Conservation (phyloP, 1,140 invertebrate species). For the Micrasema minimum region DNA sequence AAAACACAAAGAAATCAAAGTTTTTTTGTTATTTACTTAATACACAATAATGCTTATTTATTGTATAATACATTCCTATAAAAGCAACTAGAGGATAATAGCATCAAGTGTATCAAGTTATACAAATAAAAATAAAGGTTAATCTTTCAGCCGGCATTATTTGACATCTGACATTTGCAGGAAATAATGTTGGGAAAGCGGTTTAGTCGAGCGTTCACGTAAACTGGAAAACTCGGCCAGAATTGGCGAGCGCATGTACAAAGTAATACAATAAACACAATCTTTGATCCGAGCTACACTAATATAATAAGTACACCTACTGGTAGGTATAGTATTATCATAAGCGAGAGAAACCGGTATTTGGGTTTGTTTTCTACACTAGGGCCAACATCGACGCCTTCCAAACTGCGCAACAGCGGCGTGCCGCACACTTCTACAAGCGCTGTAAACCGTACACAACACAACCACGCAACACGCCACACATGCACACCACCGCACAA, state of each 20-base stretch:
- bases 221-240: neutral
- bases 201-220: neutral
- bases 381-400: constrained; percentile 10
- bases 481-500: constrained; percentile 5
- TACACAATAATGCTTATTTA: too few species aligned
- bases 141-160: neutral
- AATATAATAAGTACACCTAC: neutral
- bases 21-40: too few species aligned
- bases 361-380: constrained; percentile 33
- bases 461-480: constrained; percentile 7
- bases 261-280: neutral
- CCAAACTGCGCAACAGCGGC: constrained; percentile 24
- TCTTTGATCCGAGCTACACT: constrained; percentile 1
- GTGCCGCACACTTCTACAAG: too few species aligned
- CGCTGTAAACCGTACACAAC: neutral
- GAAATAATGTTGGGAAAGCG: neutral
- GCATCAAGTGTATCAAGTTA: too few species aligned
- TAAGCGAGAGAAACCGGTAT: constrained; percentile 30
- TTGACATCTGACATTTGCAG: neutral
- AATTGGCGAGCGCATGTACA: neutral
- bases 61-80: too few species aligned
- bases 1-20: too few species aligned
- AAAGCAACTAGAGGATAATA: too few species aligned
- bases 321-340: neutral
- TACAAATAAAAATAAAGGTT: too few species aligned